Evolutionary conservation across 2,888 invertebrate genomes (phyloP), one percentile per base, ranked within the genome.

Genomic region (Idaea aversata): DNA sequence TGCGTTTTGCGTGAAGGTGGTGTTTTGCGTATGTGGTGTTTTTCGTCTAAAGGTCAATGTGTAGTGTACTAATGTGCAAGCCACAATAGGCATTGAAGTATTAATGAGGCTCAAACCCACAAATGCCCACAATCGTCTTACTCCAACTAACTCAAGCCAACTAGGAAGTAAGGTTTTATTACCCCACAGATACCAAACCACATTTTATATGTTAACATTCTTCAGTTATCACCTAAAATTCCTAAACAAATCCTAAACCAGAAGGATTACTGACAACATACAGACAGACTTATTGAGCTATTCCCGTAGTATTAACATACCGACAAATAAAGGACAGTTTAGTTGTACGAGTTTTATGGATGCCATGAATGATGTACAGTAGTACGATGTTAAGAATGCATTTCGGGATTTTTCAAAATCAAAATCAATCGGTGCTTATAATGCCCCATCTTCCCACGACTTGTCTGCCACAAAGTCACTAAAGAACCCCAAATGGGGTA

Each of bases 231-330:
- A 47, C 47, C 47, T 4, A 47, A 47, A 47, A 47, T 47, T 47
- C 47, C 59, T 47, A 16, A 16, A 61, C 25, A 38, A 61, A 5
- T 5, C 65, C 59, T 34, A 13, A 61, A 61, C 34, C 67, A 65
- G 63, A 67, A 64, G 60, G 64, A 65, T 67, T 66, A 62, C 25
- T 64, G 63, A 67, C 66, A 65, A 67, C 66, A 63, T 59, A 34
- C 63, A 60, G 61, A 34, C 63, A 60, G 61, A 66, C 65, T 63
- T 61, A 69, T 66, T 63, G 38, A 72, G 63, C 66, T 71, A 71
- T 69, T 72, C 71, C 64, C 47, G 67, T 67, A 47, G 47, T 13
- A 67, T 61, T 65, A 67, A 66, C 69, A 70, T 66, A 65, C 67
- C 67, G 62, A 70, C 67, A 67, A 63, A 63, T 63, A 65, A 57